These are phyloP conservation scores for Drosophila borborema DNA, from an alignment of 2,888 invertebrate genomes.

Conservation along the genomic window DNA sequence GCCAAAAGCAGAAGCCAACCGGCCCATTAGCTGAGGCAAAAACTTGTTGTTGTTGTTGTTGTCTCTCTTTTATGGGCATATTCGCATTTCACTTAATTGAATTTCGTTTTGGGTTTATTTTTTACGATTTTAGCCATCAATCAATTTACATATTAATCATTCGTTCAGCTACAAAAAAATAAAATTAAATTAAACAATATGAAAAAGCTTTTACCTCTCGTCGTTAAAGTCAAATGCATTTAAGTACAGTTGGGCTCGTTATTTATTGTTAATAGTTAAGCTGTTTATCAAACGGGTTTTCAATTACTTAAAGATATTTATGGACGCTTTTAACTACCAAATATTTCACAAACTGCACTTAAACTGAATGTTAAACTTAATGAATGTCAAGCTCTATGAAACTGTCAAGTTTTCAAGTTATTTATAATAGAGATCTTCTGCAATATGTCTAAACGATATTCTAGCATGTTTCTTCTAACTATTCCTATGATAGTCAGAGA, in stretches of 20 bases:
- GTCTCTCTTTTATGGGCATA: constrained; percentile 28
- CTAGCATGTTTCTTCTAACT: neutral
- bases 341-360: constrained; percentile 3
- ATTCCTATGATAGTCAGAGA: neutral
- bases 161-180: neutral
- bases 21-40: constrained; percentile 24
- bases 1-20: constrained; percentile 33
- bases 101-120: constrained; percentile 24
- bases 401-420: neutral
- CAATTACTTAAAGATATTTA: neutral
- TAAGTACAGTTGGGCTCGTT: constrained; percentile 7
- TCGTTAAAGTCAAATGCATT: neutral
- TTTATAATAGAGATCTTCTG: neutral
- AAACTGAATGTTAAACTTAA: neutral
- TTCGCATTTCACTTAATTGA: constrained; percentile 50
- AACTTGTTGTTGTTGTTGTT: neutral
- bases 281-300: neutral
- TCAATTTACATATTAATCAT: constrained; percentile 29
- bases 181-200: neutral
- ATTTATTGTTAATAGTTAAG: neutral
- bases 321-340: neutral
- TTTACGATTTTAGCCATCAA: constrained; percentile 11
- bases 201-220: neutral
- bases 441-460: neutral
- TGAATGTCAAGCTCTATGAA: too few relatives aligned